Conservation (phyloP, 35 echinoderm and acorn worm species). For the Strongylocentrotus purpuratus region DNA sequence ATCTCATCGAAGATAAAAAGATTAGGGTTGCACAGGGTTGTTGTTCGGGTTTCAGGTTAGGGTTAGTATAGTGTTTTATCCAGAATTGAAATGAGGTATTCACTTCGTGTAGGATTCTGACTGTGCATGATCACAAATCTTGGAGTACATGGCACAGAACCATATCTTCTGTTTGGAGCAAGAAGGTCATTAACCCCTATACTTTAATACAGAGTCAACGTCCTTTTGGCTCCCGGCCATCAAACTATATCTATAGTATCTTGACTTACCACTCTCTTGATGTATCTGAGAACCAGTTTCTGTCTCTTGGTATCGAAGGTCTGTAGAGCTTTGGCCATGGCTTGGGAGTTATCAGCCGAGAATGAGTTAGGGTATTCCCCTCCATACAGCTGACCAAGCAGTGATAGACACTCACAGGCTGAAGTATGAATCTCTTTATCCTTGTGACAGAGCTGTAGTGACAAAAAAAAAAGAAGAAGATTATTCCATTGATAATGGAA, state of each 20-base stretch:
- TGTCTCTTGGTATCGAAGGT: conserved; percentile 83
- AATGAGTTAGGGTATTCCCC: conserved; percentile 82
- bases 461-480: neutral
- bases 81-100: too few species aligned
- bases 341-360: conserved; percentile 59
- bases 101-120: too few species aligned
- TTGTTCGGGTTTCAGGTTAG: too few species aligned
- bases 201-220: too few species aligned
- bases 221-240: neutral
- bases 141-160: too few species aligned
- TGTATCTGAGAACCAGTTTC: conserved; percentile 83
- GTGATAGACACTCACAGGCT: conserved; percentile 81
- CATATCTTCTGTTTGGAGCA: too few species aligned
- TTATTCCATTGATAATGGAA: too few species aligned
- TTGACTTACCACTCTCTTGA: conserved; percentile 90
- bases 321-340: conserved; percentile 67
- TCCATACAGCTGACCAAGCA: conserved; percentile 90
- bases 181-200: too few species aligned
- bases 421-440: conserved; percentile 70
- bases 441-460: conserved; percentile 57
- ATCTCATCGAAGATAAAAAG: too few species aligned
- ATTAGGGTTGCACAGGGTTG: too few species aligned
- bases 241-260: neutral
- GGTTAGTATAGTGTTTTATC: too few species aligned
- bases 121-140: too few species aligned